Evolutionary conservation across 2,888 invertebrate species (phyloP).

Genomic region (Andricus curvator): DNA sequence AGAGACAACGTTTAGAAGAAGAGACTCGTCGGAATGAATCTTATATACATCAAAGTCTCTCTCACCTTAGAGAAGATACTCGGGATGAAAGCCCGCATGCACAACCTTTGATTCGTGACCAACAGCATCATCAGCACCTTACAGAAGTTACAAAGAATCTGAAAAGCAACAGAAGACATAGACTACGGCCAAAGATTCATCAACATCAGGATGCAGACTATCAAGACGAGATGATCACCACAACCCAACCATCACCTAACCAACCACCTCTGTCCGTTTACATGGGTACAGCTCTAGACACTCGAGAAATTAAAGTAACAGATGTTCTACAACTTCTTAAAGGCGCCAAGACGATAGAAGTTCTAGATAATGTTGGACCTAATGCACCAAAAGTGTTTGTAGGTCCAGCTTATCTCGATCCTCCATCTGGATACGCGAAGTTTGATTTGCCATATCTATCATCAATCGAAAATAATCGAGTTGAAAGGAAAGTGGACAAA

Average conservation of each 20-base stretch:
- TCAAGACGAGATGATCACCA: conserved; percentile 47
- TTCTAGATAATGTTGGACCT: conserved; percentile 86
- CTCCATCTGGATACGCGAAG: conserved; percentile 87
- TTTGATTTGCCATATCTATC: conserved; percentile 92
- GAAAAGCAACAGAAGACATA: conserved; percentile 56
- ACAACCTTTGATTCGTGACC: conserved; percentile 63
- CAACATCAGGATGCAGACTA: conserved; percentile 56
- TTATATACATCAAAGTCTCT: conserved; percentile 8
- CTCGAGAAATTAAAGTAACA: conserved; percentile 80
- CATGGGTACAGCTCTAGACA: conserved; percentile 79
- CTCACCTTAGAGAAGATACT: conserved; percentile 45
- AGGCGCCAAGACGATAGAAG: conserved; percentile 86
- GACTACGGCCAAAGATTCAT: conserved; percentile 57
- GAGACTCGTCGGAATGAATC: conserved; percentile 10
- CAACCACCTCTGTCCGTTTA: conserved; percentile 92
- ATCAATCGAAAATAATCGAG: conserved; percentile 83
- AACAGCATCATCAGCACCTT: conserved; percentile 67
- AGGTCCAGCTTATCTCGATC: conserved; percentile 87
- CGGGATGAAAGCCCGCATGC: conserved; percentile 52
- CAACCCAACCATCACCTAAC: conserved; percentile 81
- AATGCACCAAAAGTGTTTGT: conserved; percentile 89
- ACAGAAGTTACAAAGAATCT: conserved; percentile 59
- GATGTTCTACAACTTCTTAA: conserved; percentile 87
- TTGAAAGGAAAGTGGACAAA: conserved; percentile 86
- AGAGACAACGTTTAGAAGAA: conserved; percentile 40